Evolutionary conservation across 2,113 vertebrate species (phyloP).

Genomic region (Muscicapa adusta): DNA sequence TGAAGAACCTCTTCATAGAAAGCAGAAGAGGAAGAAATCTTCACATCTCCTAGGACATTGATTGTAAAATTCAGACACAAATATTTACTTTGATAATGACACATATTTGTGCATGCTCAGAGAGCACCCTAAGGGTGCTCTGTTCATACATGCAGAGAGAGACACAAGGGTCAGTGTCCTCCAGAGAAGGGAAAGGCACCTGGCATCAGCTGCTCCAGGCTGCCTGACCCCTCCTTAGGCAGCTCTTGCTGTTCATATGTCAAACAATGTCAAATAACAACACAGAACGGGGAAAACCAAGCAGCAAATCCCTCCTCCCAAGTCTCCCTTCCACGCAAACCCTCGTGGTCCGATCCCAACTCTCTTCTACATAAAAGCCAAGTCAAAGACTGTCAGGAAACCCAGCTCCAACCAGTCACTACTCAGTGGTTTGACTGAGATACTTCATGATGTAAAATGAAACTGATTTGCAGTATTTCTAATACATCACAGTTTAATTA

Average conservation of each 20-base stretch:
- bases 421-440: not conserved
- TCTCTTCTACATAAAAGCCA: not conserved
- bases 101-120: rapidly evolving
- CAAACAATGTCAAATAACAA: not conserved
- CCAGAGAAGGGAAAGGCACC: not conserved
- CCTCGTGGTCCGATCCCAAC: not conserved
- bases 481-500: slow-evolving; percentile 56
- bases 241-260: not conserved
- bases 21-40: not conserved
- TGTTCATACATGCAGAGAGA: not conserved
- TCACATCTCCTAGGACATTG: not conserved
- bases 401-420: not conserved
- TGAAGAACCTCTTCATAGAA: not conserved
- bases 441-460: slow-evolving; percentile 12
- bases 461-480: slow-evolving; percentile 27
- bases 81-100: not conserved
- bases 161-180: not conserved
- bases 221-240: not conserved
- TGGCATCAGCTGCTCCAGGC: not conserved
- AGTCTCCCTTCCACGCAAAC: not conserved
- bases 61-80: not conserved
- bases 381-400: not conserved
- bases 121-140: not conserved
- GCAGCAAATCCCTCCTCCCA: not conserved
- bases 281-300: not conserved